Conservation (phyloP, 2,888 invertebrate species). For the Drosophila pseudotalamancana region DNA sequence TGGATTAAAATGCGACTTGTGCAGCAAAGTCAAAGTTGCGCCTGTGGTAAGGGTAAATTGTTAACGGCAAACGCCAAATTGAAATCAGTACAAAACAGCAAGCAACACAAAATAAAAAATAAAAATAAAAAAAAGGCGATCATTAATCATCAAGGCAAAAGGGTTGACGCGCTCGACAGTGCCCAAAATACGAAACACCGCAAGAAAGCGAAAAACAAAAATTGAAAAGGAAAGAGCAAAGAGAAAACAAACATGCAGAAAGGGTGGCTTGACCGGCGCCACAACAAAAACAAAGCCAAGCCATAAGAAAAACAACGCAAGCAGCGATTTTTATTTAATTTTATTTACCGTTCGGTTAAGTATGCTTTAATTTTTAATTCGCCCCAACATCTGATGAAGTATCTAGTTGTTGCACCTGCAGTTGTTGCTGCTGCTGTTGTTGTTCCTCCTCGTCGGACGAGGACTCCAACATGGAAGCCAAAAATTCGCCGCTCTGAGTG, state of each 20-base stretch:
- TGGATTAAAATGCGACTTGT: background rate
- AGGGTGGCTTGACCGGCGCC: slow-evolving; percentile 63
- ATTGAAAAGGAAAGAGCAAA: background rate
- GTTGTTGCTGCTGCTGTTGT: background rate
- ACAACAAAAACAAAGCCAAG: slow-evolving; percentile 25
- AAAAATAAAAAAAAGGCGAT: slow-evolving; percentile 54
- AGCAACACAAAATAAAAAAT: slow-evolving; percentile 30
- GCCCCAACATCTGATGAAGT: slow-evolving; percentile 4
- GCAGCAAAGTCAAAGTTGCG: background rate
- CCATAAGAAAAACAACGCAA: background rate
- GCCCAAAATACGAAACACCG: slow-evolving; percentile 49
- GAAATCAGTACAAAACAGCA: slow-evolving; percentile 72
- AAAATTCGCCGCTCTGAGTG: slow-evolving; percentile 14
- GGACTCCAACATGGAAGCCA: slow-evolving; percentile 38
- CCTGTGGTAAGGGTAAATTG: slow-evolving; percentile 16
- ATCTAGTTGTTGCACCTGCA: background rate
- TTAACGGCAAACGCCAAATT: slow-evolving; percentile 55
- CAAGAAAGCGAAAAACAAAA: slow-evolving; percentile 11
- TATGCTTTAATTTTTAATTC: slow-evolving; percentile 11
- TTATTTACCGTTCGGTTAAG: background rate
- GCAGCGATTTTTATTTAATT: background rate
- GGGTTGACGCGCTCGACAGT: slow-evolving; percentile 71
- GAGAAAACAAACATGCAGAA: slow-evolving; percentile 31
- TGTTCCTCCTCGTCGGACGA: slow-evolving; percentile 35
- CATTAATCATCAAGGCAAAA: slow-evolving; percentile 71